Evolutionary conservation across 1,140 invertebrate species (phyloP).

Genomic region (Goniozus legneri): DNA sequence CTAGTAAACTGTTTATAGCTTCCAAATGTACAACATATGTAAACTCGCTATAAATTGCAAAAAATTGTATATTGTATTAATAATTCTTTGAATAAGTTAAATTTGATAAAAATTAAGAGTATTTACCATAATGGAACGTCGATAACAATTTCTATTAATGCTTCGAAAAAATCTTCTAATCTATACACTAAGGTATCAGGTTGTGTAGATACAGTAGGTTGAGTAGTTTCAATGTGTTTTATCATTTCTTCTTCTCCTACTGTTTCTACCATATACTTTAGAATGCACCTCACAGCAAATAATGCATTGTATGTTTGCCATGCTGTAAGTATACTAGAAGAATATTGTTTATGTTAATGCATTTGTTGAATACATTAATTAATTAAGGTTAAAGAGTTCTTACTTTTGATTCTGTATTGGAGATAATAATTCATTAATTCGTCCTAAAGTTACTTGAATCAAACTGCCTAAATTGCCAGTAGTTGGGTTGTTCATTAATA

Average conservation of each 20-base stretch:
- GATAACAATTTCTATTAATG: slow-evolving; percentile 71
- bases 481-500: slow-evolving; percentile 74
- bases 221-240: slow-evolving; percentile 67
- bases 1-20: slow-evolving; percentile 80
- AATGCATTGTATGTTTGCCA: slow-evolving; percentile 95
- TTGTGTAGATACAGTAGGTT: slow-evolving; percentile 31
- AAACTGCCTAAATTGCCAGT: slow-evolving; percentile 87
- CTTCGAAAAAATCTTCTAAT: slow-evolving; percentile 64
- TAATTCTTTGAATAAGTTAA: slow-evolving; percentile 1
- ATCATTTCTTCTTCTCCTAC: slow-evolving; percentile 72
- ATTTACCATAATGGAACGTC: slow-evolving; percentile 71
- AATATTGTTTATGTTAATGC: slow-evolving; percentile 18
- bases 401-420: slow-evolving; percentile 85
- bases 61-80: slow-evolving; percentile 8
- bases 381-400: slow-evolving; percentile 41
- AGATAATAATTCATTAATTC: slow-evolving; percentile 75
- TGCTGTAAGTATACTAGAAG: slow-evolving; percentile 80
- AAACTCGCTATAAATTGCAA: slow-evolving; percentile 66
- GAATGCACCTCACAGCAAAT: slow-evolving; percentile 83
- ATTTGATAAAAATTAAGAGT: neutral
- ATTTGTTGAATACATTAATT: slow-evolving; percentile 2
- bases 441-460: slow-evolving; percentile 76
- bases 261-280: slow-evolving; percentile 85
- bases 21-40: slow-evolving; percentile 88
- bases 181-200: slow-evolving; percentile 22